A percentile compares a stretch with the other conserved stretches of the same genome.
phyloP scores from a whole-genome alignment of 2,888 invertebrate species.

The Apocheima hispidaria region DNA sequence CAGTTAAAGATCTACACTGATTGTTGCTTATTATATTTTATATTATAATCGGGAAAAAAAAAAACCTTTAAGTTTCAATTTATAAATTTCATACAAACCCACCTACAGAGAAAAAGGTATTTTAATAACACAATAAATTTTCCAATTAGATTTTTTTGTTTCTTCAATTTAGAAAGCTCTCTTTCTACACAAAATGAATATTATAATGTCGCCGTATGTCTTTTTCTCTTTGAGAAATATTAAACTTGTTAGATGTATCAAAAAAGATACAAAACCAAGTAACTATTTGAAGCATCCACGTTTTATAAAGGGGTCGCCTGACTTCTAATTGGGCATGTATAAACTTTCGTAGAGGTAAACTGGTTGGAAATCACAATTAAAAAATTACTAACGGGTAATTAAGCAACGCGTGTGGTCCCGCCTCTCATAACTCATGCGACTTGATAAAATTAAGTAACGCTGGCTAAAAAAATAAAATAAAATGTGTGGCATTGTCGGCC shows the following conservation, averaged over 20 bases:
- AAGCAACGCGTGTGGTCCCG: constrained; percentile 82
- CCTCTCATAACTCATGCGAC: constrained; percentile 83
- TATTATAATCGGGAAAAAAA: too few relatives aligned
- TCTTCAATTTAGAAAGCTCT: too few relatives aligned
- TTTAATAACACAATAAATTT: too few relatives aligned
- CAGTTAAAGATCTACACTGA: too few relatives aligned
- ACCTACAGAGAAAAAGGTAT: too few relatives aligned
- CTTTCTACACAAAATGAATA: too few relatives aligned
- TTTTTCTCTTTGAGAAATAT: too few relatives aligned
- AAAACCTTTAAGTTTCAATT: too few relatives aligned
- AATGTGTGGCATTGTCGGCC: constrained; percentile 77
- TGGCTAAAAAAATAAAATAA: constrained; percentile 81
- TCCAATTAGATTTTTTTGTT: too few relatives aligned
- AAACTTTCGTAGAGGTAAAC: constrained; percentile 35
- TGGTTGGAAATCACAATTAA: constrained; percentile 35
- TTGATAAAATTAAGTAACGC: constrained; percentile 86
- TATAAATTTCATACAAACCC: too few relatives aligned
- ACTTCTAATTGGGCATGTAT: constrained; percentile 36
- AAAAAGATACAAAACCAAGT: background rate
- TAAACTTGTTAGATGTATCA: constrained; percentile 1
- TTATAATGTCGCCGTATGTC: too few relatives aligned
- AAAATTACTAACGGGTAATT: constrained; percentile 73
- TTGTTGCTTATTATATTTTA: too few relatives aligned
- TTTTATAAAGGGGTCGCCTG: background rate
- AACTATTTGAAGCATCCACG: background rate